Conservation (phyloP, 2,797 vertebrate species). For the Esox masquinongy region DNA sequence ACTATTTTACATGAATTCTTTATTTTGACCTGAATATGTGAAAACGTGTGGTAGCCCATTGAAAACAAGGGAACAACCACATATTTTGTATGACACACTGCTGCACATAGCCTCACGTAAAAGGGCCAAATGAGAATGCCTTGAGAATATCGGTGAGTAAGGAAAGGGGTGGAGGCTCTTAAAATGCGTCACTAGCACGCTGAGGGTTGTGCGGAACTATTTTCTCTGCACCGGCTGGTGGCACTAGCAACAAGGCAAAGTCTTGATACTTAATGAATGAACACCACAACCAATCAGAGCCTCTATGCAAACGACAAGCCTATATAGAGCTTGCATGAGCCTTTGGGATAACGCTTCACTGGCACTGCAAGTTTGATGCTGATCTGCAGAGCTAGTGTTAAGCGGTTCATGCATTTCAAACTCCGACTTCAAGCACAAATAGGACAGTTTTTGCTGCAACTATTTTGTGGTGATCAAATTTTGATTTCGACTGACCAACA, state of each 20-base stretch:
- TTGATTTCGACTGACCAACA: too few species aligned
- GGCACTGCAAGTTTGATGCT: neutral
- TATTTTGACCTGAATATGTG: neutral
- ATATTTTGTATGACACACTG: neutral
- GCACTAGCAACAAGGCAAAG: conserved; percentile 21
- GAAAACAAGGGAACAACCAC: neutral
- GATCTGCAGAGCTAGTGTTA: neutral
- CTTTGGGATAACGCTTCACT: neutral
- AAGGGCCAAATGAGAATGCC: neutral
- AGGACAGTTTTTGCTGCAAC: too few species aligned
- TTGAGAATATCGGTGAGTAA: neutral
- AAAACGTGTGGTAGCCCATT: neutral
- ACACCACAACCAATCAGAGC: conserved; percentile 66
- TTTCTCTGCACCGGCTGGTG: neutral
- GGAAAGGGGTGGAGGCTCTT: conserved; percentile 29
- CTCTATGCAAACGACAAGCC: conserved; percentile 58
- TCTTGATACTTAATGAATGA: conserved; percentile 60
- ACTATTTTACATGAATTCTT: neutral
- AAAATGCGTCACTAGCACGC: conserved; percentile 42
- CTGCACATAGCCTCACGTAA: too few species aligned
- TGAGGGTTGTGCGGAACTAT: neutral
- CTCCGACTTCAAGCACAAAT: neutral
- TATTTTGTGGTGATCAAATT: too few species aligned
- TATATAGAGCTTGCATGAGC: conserved; percentile 36
- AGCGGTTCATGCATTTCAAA: neutral